These are phyloP conservation scores for Drosophila murphyi DNA, from an alignment of 1,140 invertebrate species.

Conservation along the genomic window DNA sequence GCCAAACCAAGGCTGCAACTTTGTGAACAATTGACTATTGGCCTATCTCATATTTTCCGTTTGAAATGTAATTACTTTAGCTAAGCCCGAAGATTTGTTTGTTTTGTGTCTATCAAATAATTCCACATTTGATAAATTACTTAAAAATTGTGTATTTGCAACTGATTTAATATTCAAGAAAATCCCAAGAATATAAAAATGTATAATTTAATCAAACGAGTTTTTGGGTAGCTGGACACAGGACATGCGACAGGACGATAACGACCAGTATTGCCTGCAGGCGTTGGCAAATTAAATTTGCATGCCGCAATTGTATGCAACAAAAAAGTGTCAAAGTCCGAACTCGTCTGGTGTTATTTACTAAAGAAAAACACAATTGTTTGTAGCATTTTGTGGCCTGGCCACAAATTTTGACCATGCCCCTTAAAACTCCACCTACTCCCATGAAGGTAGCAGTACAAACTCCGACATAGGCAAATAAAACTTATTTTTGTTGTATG, in stretches of 20 bases:
- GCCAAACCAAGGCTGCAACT: conserved; percentile 3
- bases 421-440: not conserved
- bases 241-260: conserved; percentile 20
- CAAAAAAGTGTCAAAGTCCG: conserved; percentile 74
- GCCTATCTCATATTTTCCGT: conserved; percentile 42
- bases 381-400: conserved; percentile 71
- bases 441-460: conserved; percentile 51
- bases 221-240: conserved; percentile 27
- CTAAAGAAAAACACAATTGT: conserved; percentile 81
- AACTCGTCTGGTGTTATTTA: conserved; percentile 65
- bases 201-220: conserved; percentile 73
- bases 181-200: conserved; percentile 57
- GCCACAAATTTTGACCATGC: conserved; percentile 33
- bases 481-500: conserved; percentile 62
- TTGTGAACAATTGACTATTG: not conserved
- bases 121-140: conserved; percentile 44
- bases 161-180: conserved; percentile 59
- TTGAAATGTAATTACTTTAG: conserved; percentile 76
- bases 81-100: conserved; percentile 48
- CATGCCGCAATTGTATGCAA: conserved; percentile 73
- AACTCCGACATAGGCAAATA: conserved; percentile 75
- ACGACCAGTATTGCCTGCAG: conserved; percentile 56
- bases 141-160: conserved; percentile 48
- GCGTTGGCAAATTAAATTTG: conserved; percentile 75
- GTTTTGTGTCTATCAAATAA: conserved; percentile 9